Evolutionary conservation across 2,797 vertebrate species (phyloP), one percentile per base, ranked within the genome.

Genomic region (Chrysolophus pictus): DNA sequence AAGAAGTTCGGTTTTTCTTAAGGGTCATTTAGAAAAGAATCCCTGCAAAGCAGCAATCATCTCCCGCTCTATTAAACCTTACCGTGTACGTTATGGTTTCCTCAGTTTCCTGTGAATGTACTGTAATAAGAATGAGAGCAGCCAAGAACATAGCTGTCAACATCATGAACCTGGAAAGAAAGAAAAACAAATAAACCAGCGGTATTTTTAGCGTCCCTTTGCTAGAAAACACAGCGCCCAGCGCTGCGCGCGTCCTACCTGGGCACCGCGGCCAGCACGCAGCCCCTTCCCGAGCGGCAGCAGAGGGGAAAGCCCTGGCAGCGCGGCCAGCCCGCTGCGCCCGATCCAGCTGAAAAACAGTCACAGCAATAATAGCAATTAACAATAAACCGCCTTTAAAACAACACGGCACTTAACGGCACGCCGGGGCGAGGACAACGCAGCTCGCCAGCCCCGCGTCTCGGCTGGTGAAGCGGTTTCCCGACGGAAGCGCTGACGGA

Each of bases 81-180:
- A 99, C 99, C 96, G 98, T 99, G 96, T 99, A 99, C 6, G 98
- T 99, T 97, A 99, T 97, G 77, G 98, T 99, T 97, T 99, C 99
- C 83, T 99, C 99, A 3, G 97, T 96, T 93, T 99, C 98, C 97
- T 99, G 99, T 69, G 98, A 98, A 75, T 98, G 95, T 87, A 98
- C 98, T 75, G 98, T 97, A 94, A 97, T 97, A 90, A 99, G 97
- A 95, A 98, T 88, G 95, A 98, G 97, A 84, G 97, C 93, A 71
- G 97, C 96, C 93, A 98, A 96, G 96, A 97, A 95, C 91, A 96
- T 85, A 86, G 96, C 95, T 96, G 95, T 97, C 97, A 97, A 92
- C 98, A 98, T 98, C 68, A 78, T 98, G 98, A 97, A 97, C 95
- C 97, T 97, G 82, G 89, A 95, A 93, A 94, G 86, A 90, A 96